Evolutionary conservation across 2,797 vertebrate genomes (phyloP).

Genomic region (Morus bassanus): DNA sequence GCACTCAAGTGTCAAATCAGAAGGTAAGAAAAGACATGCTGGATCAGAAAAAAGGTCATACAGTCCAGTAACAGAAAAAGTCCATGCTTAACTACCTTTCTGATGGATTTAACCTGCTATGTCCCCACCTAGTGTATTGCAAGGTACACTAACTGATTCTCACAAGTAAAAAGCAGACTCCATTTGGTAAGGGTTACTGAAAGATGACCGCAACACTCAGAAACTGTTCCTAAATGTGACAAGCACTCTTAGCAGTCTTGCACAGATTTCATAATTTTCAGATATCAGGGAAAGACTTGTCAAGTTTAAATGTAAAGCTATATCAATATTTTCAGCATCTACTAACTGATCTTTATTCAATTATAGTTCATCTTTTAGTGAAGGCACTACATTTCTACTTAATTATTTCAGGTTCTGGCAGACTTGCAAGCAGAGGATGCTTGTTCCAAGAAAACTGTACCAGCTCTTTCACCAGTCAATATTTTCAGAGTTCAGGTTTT

Average conservation of each 20-base stretch:
- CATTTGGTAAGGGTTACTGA: background rate
- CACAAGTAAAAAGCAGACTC: background rate
- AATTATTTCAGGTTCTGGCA: conserved; percentile 51
- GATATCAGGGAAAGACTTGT: background rate
- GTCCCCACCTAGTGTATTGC: background rate
- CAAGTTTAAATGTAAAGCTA: conserved; percentile 4
- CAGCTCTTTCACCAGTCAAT: conserved; percentile 26
- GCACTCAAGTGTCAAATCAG: background rate
- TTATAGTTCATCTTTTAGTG: conserved; percentile 50
- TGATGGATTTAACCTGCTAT: background rate
- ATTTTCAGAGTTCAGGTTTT: conserved; percentile 29
- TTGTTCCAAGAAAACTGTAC: conserved; percentile 32
- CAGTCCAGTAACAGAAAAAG: background rate
- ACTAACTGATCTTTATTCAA: conserved; percentile 37
- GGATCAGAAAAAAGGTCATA: background rate
- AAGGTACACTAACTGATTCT: background rate
- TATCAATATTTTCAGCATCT: conserved; percentile 36
- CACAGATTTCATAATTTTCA: background rate
- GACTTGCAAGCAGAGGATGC: background rate
- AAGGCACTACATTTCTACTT: conserved; percentile 33
- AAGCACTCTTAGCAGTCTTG: background rate
- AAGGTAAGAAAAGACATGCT: background rate
- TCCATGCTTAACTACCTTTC: background rate
- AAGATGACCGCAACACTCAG: background rate
- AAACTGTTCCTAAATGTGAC: background rate